phyloP scores from a whole-genome alignment of 2,888 invertebrate genomes.

The Agonum fuliginosum region DNA sequence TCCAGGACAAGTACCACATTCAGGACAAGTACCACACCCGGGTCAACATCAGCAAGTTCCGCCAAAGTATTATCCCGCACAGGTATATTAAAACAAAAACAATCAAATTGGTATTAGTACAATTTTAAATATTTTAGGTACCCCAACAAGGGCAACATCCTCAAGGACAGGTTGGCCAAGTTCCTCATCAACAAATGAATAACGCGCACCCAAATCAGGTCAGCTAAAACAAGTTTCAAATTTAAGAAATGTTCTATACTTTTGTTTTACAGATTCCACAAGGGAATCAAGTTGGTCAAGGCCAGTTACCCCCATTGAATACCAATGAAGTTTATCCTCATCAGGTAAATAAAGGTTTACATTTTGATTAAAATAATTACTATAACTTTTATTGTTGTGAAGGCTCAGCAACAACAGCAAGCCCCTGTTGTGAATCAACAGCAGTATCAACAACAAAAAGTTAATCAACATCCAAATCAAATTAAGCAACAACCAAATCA shows the following conservation, averaged over 20 bases:
- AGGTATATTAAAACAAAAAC: slow-evolving; percentile 1
- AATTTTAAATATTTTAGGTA: slow-evolving; percentile 27
- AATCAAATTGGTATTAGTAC: not conserved
- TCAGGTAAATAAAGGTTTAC: slow-evolving; percentile 29
- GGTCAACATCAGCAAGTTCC: slow-evolving; percentile 51
- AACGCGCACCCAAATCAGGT: slow-evolving; percentile 62
- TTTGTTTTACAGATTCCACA: slow-evolving; percentile 24
- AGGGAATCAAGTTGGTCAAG: slow-evolving; percentile 37
- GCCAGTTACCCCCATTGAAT: slow-evolving; percentile 59
- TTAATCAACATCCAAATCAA: slow-evolving; percentile 62
- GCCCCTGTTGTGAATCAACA: slow-evolving; percentile 60
- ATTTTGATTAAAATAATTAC: not conserved
- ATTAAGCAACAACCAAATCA: slow-evolving; percentile 64
- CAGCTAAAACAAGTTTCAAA: not conserved
- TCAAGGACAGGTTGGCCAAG: slow-evolving; percentile 63
- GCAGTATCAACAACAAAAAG: slow-evolving; percentile 62
- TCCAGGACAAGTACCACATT: slow-evolving; percentile 59
- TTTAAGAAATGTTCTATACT: not conserved
- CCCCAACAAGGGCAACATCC: slow-evolving; percentile 51
- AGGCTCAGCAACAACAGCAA: slow-evolving; percentile 63
- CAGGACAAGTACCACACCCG: slow-evolving; percentile 62
- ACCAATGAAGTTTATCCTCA: slow-evolving; percentile 62
- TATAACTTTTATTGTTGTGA: not conserved
- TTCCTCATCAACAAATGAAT: slow-evolving; percentile 63
- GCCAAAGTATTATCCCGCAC: slow-evolving; percentile 55